Base-by-base conservation (phyloP, 2,113 vertebrate genomes). In the Coracopsis vasa region DNA sequence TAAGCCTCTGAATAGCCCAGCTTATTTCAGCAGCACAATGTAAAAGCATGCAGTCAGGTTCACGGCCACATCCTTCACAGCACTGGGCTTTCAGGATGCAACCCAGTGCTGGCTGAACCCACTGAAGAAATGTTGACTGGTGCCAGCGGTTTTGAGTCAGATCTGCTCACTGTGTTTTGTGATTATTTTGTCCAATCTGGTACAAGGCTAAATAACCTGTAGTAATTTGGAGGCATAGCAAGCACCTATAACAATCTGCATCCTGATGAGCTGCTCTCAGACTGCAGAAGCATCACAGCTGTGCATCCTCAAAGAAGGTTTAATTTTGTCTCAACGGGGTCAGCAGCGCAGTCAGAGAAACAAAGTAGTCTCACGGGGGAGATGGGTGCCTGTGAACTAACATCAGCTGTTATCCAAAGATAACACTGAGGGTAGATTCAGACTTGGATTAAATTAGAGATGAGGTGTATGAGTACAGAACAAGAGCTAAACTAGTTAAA, bases 111-210 rank as follows among this genome's bases (percentile, higher is more conserved):
- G 3, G 4, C 24, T 61, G 48, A 35, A 47, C 24, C 10, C 10
- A 7, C 3, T 39, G 27, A 47, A 82, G 28, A 86, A 67, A 47
- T 16, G 18, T 13, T 64, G n/a, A 13, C 21, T 64, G 29, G 9
- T 15, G 11, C 2, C 45, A 16, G 31, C 0, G 0, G 7, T n/a
- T 83, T 86, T 58, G 70, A 64, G 51, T 75, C 47, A 62, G 54
- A 61, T 4, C 4, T 0, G 0, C 5, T 50, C 0, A 0, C 37
- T 13, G 15, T 31, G 4, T 29, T 62, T 33, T 35, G 14, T 70
- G 64, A 16, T n/a, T 71, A 88, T 92, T 92, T 92, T 87, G 10
- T 35, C 23, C 48, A 47, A n/a, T 11, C 11, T 77, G 15, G 5
- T 8, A 44, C n/a, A 62, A 7, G 14, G 56, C 27, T 64, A 51